phyloP scores from a whole-genome alignment of 2,113 vertebrate species.

The Tachysurus vachellii region DNA sequence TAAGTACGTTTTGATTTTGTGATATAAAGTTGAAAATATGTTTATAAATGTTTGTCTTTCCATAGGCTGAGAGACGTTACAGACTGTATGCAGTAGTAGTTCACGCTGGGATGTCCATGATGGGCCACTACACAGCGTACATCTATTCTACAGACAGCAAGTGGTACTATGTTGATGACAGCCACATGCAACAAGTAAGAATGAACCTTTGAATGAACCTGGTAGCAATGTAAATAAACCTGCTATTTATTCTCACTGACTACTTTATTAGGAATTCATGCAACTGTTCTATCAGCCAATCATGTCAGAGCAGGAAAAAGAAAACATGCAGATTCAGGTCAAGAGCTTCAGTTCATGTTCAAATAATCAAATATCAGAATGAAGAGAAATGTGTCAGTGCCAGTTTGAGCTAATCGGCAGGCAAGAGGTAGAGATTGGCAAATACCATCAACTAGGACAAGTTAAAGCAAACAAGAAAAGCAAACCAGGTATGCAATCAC shows the following conservation, averaged over 20 bases:
- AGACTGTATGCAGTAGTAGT: slow-evolving; percentile 70
- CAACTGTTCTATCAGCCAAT: background rate
- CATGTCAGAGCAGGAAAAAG: background rate
- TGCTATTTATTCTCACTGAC: background rate
- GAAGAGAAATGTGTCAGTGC: background rate
- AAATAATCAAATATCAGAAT: background rate
- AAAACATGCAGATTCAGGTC: background rate
- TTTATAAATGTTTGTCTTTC: slow-evolving; percentile 16
- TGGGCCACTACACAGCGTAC: slow-evolving; percentile 70
- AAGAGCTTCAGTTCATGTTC: background rate
- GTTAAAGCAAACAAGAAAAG: too few species aligned
- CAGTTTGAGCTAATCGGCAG: background rate
- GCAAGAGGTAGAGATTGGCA: too few species aligned
- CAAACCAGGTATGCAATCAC: too few species aligned
- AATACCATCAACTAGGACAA: too few species aligned
- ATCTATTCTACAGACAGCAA: slow-evolving; percentile 27
- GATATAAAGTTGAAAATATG: background rate
- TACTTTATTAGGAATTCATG: background rate
- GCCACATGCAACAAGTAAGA: slow-evolving; percentile 44
- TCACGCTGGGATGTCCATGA: slow-evolving; percentile 59
- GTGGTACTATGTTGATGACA: slow-evolving; percentile 71
- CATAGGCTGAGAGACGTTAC: slow-evolving; percentile 59
- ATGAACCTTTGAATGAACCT: too few species aligned
- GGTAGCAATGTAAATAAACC: background rate
- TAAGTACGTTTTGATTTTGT: slow-evolving; percentile 29